Evolutionary conservation across 2,888 invertebrate species (phyloP), one percentile per base, ranked within the genome.

Genomic region (Nipponacmea schrenckii): DNA sequence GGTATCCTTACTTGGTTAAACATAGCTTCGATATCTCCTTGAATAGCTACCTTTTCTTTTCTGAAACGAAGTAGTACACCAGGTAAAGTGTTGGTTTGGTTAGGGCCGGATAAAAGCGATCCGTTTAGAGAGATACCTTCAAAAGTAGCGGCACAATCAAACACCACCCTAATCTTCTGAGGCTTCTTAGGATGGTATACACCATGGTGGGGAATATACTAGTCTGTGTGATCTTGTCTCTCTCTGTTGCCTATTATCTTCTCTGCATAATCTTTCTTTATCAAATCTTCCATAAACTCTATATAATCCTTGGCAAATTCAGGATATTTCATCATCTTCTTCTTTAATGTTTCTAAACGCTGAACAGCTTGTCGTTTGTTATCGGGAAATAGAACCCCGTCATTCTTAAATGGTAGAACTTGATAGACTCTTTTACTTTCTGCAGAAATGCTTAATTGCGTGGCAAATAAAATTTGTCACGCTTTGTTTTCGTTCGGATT

Each of bases 1-100:
- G 31, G 15, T 12, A 75, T 69, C 12, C 24, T 39, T 31, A 74
- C 63, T 26, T 67, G 65, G 31, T 74, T 48, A 64, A 69, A 73
- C 74, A 73, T 74, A 5, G 31, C 24, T 63, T 73, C 69, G 14
- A 73, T 63, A 62, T 73, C 74, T 56, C 69, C 27, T 45, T 56
- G 62, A 10, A 73, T 15, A 26, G 74, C 69, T 15, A 67, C 27
- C 2, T 48, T 31, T 63, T 70, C 50, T 45, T 68, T 4, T n/a
- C 65, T 14, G 27, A 65, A 72, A 14, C 66, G 39, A 8, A 20
- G n/a, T 10, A 64, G 26, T 20, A 68, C 71, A 15, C 64, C 27
- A 26, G 39, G 39, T n/a, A 71, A 44, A n/a, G 15, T n/a, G 45
- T 68, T 71, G 15, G 50, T 68, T 14, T 71, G 46, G 31, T 74